Base-by-base conservation (phyloP, 1,140 invertebrate species). In the Caenorhabditis briggsae region DNA sequence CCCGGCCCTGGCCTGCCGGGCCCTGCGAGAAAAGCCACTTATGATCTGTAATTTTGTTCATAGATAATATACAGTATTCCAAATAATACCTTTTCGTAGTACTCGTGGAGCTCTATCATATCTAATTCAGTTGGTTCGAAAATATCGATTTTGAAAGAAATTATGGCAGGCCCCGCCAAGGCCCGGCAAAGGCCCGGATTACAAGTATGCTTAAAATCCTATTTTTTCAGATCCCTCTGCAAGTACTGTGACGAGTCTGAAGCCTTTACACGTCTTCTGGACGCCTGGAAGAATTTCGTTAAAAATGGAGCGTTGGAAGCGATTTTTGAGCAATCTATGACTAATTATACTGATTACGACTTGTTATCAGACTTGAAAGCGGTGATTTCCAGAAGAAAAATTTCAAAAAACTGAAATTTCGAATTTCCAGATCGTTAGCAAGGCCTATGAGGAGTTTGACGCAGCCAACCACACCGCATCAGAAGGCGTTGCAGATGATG, bases 321-420 rank as follows among this genome's bases (percentile, higher is more conserved):
- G 23, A 12, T 78, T 46, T 50, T 78, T 9, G 70, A 78, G 18
- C 5, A 46, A 12, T 53, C 70, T 5, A 78, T 78, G 33, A n/a
- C 53, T n/a, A 78, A 53, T 50, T 78, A 78, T 23, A 78, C n/a
- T n/a, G 53, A 78, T 78, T 78, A 23, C 50, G 70, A 78, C 50
- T 50, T 78, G 70, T 18, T 78, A 12, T 50, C 43, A 3, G 70
- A 78, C 23, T 78, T 78, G 46, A 78, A 78, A 53, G 5, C n/a
- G 43, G 46, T 74, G 12, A 74, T 12, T 46, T 2, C 8, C 14
- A 3, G 18, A 58, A 58, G 2, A n/a, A 20, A 58, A 58, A 58
- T 53, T 6, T 23, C 0, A 9, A 33, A 65, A 65, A 65, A 12
- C 6, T 41, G 25, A 65, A 33, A 14, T 8, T 50, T 53, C 50